Evolutionary conservation across 37 sponge, comb jelly and placozoan species (phyloP).

Genomic region (Cladorhizidae sp.): DNA sequence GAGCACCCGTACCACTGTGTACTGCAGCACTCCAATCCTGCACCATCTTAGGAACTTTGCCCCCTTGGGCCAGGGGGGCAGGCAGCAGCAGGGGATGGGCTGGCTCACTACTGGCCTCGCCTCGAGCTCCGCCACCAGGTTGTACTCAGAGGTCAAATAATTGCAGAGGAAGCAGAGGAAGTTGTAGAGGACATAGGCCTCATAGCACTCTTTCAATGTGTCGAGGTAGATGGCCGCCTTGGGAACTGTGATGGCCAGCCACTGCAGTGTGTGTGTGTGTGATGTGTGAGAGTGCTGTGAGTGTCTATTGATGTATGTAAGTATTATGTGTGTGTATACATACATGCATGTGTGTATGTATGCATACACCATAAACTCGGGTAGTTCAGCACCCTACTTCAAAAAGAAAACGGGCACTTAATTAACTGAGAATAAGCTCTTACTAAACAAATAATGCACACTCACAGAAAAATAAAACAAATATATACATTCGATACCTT

Average conservation of each 20-base stretch:
- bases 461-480: too few species aligned
- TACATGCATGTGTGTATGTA: neutral
- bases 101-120: conserved; percentile 37
- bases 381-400: too few species aligned
- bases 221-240: conserved; percentile 63
- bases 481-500: too few species aligned
- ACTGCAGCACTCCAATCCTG: conserved; percentile 82
- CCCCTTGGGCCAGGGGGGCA: conserved; percentile 66
- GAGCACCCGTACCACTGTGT: conserved; percentile 54
- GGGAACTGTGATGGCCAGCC: conserved; percentile 64
- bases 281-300: neutral
- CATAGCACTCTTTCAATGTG: conserved; percentile 81
- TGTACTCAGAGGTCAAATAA: conserved; percentile 68
- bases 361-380: neutral
- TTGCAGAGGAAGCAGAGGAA: conserved; percentile 89
- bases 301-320: conserved; percentile 1
- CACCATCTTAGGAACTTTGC: conserved; percentile 61
- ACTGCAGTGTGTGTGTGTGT: conserved; percentile 45
- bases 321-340: conserved; percentile 10
- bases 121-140: conserved; percentile 46
- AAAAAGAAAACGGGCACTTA: too few species aligned
- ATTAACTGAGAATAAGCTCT: neutral
- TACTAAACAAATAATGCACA: neutral
- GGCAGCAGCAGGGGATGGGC: conserved; percentile 67
- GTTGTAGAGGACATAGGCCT: conserved; percentile 92